A percentile compares a stretch with the other conserved stretches of the same genome.
phyloP scores from a whole-genome alignment of 2,113 vertebrate species.

The Pyxicephalus adspersus region DNA sequence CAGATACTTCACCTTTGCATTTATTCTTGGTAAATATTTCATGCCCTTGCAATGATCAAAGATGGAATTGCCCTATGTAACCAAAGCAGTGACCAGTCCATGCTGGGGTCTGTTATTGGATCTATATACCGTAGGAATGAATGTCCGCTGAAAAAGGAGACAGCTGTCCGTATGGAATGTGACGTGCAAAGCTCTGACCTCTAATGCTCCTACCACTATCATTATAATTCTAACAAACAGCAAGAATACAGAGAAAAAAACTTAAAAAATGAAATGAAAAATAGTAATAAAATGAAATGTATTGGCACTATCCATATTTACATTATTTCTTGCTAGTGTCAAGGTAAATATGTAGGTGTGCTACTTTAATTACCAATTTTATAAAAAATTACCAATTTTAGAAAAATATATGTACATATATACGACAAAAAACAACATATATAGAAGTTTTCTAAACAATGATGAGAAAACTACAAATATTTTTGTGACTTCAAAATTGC shows the following conservation, averaged over 20 bases:
- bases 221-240: slow-evolving; percentile 21
- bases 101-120: slow-evolving; percentile 60
- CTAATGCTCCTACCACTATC: slow-evolving; percentile 45
- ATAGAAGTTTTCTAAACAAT: too few species aligned
- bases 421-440: too few species aligned
- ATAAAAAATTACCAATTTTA: too few species aligned
- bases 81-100: slow-evolving; percentile 58
- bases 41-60: slow-evolving; percentile 62
- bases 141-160: slow-evolving; percentile 61
- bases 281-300: too few species aligned
- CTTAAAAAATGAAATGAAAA: not conserved
- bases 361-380: too few species aligned
- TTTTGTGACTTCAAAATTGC: too few species aligned
- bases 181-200: slow-evolving; percentile 63
- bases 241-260: not conserved
- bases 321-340: too few species aligned
- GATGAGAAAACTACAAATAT: too few species aligned
- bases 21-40: slow-evolving; percentile 58
- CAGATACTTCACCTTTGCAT: slow-evolving; percentile 53
- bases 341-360: too few species aligned
- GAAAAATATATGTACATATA: too few species aligned
- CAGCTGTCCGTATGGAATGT: slow-evolving; percentile 59
- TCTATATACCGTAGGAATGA: slow-evolving; percentile 64
- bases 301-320: too few species aligned
- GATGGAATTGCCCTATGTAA: slow-evolving; percentile 62